Evolutionary conservation across 2,113 vertebrate genomes (phyloP).

Genomic region (Chelonoidis abingdonii): DNA sequence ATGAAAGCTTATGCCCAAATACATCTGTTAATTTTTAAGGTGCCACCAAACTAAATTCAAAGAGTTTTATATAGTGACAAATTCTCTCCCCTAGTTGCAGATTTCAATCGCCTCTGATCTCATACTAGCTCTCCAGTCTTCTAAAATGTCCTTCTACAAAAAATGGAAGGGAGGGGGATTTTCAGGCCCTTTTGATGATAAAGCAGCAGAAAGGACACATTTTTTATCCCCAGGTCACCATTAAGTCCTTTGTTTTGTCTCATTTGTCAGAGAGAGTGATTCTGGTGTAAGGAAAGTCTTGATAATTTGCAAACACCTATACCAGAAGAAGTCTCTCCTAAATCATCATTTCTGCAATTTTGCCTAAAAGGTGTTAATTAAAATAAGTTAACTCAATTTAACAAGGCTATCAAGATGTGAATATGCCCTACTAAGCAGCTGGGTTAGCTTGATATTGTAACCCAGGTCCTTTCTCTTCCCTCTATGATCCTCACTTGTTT

Average conservation of each 20-base stretch:
- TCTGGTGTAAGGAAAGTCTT: not conserved
- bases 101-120: not conserved
- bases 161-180: not conserved
- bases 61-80: not conserved
- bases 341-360: not conserved
- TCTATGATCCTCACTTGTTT: not conserved
- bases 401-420: not conserved
- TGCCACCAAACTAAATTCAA: not conserved
- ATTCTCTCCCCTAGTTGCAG: not conserved
- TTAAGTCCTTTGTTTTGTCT: not conserved
- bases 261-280: not conserved
- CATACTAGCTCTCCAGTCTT: not conserved
- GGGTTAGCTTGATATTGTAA: not conserved
- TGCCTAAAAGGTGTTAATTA: not conserved
- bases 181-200: not conserved
- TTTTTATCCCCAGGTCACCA: not conserved
- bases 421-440: not conserved
- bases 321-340: rapidly evolving
- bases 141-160: not conserved
- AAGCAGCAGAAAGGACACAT: not conserved
- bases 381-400: not conserved
- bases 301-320: not conserved
- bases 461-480: not conserved
- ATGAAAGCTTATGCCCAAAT: too few relatives aligned
- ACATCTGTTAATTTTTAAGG: too few relatives aligned